Evolutionary conservation across 2,113 vertebrate genomes (phyloP).

Genomic region (Centropus bengalensis): DNA sequence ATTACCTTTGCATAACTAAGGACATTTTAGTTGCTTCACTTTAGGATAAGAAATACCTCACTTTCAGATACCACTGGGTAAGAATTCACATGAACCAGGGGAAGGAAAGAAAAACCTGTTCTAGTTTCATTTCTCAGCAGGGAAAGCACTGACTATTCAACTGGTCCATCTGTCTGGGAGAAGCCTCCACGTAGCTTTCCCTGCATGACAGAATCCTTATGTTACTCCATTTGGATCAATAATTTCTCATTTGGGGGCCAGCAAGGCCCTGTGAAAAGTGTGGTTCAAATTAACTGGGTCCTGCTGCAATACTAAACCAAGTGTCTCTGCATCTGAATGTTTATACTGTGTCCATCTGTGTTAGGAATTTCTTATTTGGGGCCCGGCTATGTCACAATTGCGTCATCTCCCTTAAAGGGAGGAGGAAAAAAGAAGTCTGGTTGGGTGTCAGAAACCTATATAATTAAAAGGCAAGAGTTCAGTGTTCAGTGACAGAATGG

Average conservation of each 20-base stretch:
- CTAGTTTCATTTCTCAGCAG: slow-evolving; percentile 26
- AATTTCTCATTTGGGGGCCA: slow-evolving; percentile 34
- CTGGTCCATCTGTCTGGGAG: slow-evolving; percentile 10
- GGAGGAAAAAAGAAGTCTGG: slow-evolving; percentile 13
- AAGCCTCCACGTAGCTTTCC: not conserved
- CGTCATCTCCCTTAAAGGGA: slow-evolving; percentile 50
- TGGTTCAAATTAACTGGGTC: slow-evolving; percentile 9
- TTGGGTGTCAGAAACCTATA: slow-evolving; percentile 58
- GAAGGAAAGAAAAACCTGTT: not conserved
- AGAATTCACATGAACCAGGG: not conserved
- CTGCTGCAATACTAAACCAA: slow-evolving; percentile 3
- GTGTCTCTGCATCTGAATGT: slow-evolving; percentile 21
- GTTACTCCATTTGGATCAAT: slow-evolving; percentile 51
- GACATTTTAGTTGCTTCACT: not conserved
- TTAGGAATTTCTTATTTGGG: slow-evolving; percentile 48
- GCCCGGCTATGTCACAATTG: slow-evolving; percentile 38
- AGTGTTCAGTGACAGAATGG: slow-evolving; percentile 34
- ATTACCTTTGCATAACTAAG: not conserved
- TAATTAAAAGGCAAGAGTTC: slow-evolving; percentile 62
- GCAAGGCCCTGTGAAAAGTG: slow-evolving; percentile 10
- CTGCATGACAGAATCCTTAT: slow-evolving; percentile 8
- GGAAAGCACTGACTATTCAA: not conserved
- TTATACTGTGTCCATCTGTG: slow-evolving; percentile 38
- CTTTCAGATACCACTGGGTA: not conserved
- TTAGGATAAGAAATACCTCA: not conserved